Evolutionary conservation across 2,888 invertebrate genomes (phyloP), one percentile per base, ranked within the genome.

Genomic region (Dichetophora obliterata): DNA sequence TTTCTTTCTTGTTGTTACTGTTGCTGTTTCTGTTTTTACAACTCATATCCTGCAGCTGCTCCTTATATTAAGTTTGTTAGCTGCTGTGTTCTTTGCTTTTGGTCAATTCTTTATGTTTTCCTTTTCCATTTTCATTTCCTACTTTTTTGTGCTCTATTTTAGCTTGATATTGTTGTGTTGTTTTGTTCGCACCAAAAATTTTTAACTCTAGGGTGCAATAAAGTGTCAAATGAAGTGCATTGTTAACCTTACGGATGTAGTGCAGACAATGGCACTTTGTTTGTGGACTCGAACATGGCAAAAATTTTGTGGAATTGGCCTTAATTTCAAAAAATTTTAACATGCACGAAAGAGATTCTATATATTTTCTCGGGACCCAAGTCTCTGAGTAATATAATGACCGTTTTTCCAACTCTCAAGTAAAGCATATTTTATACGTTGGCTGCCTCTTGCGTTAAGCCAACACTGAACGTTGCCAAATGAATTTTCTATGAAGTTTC

Each of bases 181-280:
- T n/a, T n/a, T 48, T 63, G 48, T 11, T 59, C 14, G 16, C 16
- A 16, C n/a, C 31, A 4, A 50, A 22, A 8, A 27, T 50, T 65
- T 72, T 48, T 73, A 69, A 73, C 79, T 63, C 80, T 63, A 27
- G 80, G 76, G 80, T 73, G 76, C 78, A 75, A 79, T 80, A 80
- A 80, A 79, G 76, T 79, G 72, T 63, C 75, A 63, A 79, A 77
- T 75, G 77, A 77, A 77, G 68, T 80, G 79, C 79, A 75, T 69
- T 79, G 76, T 75, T 77, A 59, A 75, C 65, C 75, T 59, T 31
- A 76, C 31, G 66, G 43, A 66, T 11, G 37, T 66, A 50, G 19
- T 31, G 63, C 34, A n/a, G n/a, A n/a, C n/a, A n/a, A n/a, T n/a
- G 52, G 22, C 19, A 65, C 14, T 22, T 24, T 24, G 57, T 59